Base-by-base conservation (phyloP, 2,888 invertebrate genomes). In the Zhuqinia jingwanae region DNA sequence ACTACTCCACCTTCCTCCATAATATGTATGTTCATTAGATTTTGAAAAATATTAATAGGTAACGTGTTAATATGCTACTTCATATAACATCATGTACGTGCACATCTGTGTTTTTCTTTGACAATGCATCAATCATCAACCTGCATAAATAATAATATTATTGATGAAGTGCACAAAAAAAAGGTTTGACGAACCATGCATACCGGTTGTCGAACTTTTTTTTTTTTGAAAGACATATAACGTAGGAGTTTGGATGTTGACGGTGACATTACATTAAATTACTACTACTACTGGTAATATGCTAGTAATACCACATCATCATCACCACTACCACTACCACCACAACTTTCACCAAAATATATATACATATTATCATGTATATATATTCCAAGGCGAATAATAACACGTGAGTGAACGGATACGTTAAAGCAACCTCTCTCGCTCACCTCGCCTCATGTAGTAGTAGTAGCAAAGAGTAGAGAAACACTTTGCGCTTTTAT, bases 161-260 rank as follows among this genome's bases (percentile, higher is more conserved):
- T 47, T 70, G 70, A 70, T 25, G 47, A 70, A 8, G 42, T 42
- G 22, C 6, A 45, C 36, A 75, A 15, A 20, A 45, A 47, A 56
- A 77, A 80, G 25, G 80, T 81, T 81, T 81, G 80, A 81, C 50
- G 80, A 81, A 81, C 80, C 36, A 47, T n/a, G 27, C 58, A 81
- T 42, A 10, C 58, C 70, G 80, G 80, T 81, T 81, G 68, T 70
- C 80, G 80, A 81, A 81, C 80, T 63, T 58, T 25, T 22, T 58
- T 47, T 25, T 70, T 47, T 25, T 47, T 68, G 15, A n/a, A 36
- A 75, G 42, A 73, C 50, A 73, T 30, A 53, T 50, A 50, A 25
- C 50, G 73, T 73, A 30, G 70, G 25, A 50, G 22, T 13, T n/a
- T 20, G 45, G 22, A 42, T 68, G 36, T 30, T 17, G 30, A 6